Base-by-base conservation (phyloP, 2,888 invertebrate genomes). In the Tupiocoris notatus region DNA sequence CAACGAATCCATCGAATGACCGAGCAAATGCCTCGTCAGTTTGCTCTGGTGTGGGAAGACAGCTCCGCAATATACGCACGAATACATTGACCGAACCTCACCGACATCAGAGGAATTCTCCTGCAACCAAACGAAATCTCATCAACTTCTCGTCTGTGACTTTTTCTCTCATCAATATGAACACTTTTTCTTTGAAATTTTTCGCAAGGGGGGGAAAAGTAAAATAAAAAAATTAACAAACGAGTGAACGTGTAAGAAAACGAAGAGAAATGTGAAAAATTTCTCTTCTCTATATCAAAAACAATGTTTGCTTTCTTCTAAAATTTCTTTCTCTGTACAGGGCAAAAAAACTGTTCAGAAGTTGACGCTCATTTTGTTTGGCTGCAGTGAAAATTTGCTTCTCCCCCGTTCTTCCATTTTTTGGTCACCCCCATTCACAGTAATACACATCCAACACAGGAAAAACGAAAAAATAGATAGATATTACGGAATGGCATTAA, bases 11-110 rank as follows among this genome's bases (percentile, higher is more conserved):
- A 94, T 88, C 74, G 80, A 80, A 87, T 94, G 94, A 84, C 93
- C 92, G 83, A 94, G 88, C 86, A 94, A 92, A 87, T 94, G 94
- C 84, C 94, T 88, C 83, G 94, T 93, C 85, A 94, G 88, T 89
- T 94, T 94, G 89, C 92, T 93, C 88, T 93, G 94, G 86, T 93
- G 93, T 82, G 93, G 92, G 86, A 94, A 94, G 84, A 91, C 88
- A 83, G 91, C 91, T 85, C 93, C 92, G 89, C 94, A 94, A 88
- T 94, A 94, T 88, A 93, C 91, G 88, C 94, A 94, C 84, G 90
- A 90, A 87, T 90, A 92, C 76, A 80, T 71, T 77, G 80, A 79
- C 76, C 81, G 80, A 73, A 82, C 81, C 84, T 84, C 82, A 85
- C 86, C 85, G 87, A 88, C 87, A 16, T 68, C 68, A n/a, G 64